These are phyloP conservation scores for Teleopsis dalmanni DNA, from an alignment of 1,140 invertebrate genomes.

Conservation along the genomic window DNA sequence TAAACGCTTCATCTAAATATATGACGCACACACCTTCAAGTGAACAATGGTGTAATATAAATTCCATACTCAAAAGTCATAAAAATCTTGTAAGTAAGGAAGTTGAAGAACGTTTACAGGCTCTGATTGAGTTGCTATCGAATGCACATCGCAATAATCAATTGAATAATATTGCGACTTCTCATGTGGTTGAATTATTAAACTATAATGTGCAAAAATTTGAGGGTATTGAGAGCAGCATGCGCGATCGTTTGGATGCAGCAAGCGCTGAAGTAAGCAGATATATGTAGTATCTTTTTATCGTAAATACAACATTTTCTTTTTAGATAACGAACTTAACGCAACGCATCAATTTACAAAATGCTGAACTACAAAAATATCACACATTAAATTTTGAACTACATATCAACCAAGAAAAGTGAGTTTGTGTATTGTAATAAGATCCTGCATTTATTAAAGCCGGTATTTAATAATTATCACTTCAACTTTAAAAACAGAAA, in stretches of 20 bases:
- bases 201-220: slow-evolving; percentile 38
- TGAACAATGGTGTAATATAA: slow-evolving; percentile 35
- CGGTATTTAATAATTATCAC: too few relatives aligned
- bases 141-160: slow-evolving; percentile 28
- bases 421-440: too few relatives aligned
- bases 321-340: slow-evolving; percentile 22
- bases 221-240: slow-evolving; percentile 15
- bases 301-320: background rate
- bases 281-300: too few relatives aligned
- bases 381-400: slow-evolving; percentile 39
- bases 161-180: slow-evolving; percentile 29
- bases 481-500: too few relatives aligned
- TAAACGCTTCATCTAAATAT: slow-evolving; percentile 9
- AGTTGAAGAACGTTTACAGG: slow-evolving; percentile 26
- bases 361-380: slow-evolving; percentile 35
- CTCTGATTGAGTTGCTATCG: slow-evolving; percentile 26
- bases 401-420: slow-evolving; percentile 38
- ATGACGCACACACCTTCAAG: background rate
- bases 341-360: slow-evolving; percentile 32
- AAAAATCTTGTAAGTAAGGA: slow-evolving; percentile 35
- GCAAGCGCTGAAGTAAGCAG: slow-evolving; percentile 21
- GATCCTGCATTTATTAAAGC: too few relatives aligned
- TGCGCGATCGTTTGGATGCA: slow-evolving; percentile 34
- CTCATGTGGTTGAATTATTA: slow-evolving; percentile 37
- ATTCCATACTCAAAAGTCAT: slow-evolving; percentile 31